Conservation (phyloP, 2,113 vertebrate species). For the Hymenochirus boettgeri region DNA sequence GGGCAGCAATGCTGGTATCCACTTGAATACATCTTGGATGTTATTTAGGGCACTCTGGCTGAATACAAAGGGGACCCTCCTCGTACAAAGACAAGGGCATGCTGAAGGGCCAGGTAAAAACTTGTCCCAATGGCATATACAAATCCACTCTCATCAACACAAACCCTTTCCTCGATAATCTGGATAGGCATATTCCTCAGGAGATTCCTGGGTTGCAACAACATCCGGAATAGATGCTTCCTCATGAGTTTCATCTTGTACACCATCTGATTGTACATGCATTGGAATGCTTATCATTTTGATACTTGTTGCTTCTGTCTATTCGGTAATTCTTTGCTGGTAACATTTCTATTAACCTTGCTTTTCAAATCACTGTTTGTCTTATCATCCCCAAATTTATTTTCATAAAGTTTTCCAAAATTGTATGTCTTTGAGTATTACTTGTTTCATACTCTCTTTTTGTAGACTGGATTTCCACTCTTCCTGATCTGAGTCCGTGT, state of each 20-base stretch:
- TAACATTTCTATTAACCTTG: conserved; percentile 62
- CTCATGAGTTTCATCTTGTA: conserved; percentile 56
- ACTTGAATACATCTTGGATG: conserved; percentile 92
- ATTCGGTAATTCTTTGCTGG: conserved; percentile 64
- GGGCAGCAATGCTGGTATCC: conserved; percentile 94
- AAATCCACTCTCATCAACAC: conserved; percentile 96
- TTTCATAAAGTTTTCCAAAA: conserved; percentile 60
- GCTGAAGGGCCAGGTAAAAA: conserved; percentile 91
- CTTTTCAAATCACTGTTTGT: conserved; percentile 60
- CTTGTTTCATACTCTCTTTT: conserved; percentile 71
- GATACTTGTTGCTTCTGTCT: conserved; percentile 62
- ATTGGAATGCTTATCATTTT: conserved; percentile 56
- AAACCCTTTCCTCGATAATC: conserved; percentile 97
- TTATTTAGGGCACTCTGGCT: conserved; percentile 90
- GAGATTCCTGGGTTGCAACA: conserved; percentile 69
- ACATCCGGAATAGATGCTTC: conserved; percentile 74
- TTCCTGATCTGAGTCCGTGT: conserved; percentile 64
- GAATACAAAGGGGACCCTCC: conserved; percentile 90
- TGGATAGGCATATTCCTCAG: conserved; percentile 89
- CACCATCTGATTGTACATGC: conserved; percentile 64
- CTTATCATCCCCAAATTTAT: conserved; percentile 71
- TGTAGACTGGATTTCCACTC: conserved; percentile 66
- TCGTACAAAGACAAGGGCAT: conserved; percentile 97
- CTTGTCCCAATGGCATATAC: conserved; percentile 92
- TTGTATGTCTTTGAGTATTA: conserved; percentile 57